These are phyloP conservation scores for Spilosoma lubricipeda DNA, from an alignment of 2,888 invertebrate species.

Conservation along the genomic window DNA sequence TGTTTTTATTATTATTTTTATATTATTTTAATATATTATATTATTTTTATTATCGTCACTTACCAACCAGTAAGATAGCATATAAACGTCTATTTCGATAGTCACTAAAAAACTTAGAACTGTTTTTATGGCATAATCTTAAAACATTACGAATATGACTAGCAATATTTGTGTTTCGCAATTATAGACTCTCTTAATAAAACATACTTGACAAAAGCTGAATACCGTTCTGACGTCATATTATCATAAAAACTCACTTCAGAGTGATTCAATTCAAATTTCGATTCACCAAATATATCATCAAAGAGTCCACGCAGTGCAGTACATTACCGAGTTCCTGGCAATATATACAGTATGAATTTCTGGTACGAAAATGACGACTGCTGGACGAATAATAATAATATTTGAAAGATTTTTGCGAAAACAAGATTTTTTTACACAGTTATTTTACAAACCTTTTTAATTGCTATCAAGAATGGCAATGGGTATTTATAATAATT, in stretches of 20 bases:
- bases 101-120: too few species aligned
- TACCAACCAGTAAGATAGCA: too few species aligned
- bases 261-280: not conserved
- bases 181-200: not conserved
- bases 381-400: not conserved
- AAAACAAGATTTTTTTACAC: not conserved
- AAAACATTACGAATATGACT: not conserved
- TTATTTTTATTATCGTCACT: too few species aligned
- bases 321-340: not conserved
- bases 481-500: not conserved
- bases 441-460: not conserved
- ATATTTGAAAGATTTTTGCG: not conserved
- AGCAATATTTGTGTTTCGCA: not conserved
- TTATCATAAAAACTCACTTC: not conserved
- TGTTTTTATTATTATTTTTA: too few species aligned
- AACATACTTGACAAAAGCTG: not conserved
- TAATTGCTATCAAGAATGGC: not conserved
- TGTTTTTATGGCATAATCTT: too few species aligned
- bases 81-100: too few species aligned
- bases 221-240: not conserved
- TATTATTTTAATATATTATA: too few species aligned
- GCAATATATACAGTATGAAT: not conserved
- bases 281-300: not conserved
- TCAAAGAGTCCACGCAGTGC: not conserved
- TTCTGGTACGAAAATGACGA: not conserved